Conservation (phyloP, 2,888 invertebrate species). For the Pristionchus mayeri region DNA sequence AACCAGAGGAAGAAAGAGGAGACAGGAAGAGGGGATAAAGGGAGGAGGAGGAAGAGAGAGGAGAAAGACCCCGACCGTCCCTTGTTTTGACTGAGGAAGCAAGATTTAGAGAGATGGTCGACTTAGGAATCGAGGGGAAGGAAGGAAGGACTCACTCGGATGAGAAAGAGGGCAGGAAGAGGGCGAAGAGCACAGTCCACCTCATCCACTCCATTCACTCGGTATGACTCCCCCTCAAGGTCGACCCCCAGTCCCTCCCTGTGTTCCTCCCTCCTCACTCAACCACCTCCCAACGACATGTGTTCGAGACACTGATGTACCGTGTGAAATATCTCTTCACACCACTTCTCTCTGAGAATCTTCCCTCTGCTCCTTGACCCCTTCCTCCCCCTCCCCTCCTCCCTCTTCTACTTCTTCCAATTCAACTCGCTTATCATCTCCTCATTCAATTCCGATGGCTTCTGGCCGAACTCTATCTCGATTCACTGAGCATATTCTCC, state of each 20-base stretch:
- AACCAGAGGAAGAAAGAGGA: neutral
- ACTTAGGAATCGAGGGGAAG: neutral
- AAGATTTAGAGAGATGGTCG: constrained; percentile 22
- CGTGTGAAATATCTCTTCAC: neutral
- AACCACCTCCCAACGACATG: neutral
- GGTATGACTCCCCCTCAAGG: neutral
- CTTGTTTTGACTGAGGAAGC: constrained; percentile 11
- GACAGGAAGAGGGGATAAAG: neutral
- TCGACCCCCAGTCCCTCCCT: neutral
- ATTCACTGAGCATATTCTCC: constrained; percentile 46
- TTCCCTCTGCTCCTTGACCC: neutral
- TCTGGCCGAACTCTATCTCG: neutral
- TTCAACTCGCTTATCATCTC: constrained; percentile 24
- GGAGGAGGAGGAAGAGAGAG: neutral
- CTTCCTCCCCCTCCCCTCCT: neutral
- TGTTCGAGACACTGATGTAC: neutral
- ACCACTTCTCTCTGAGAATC: neutral
- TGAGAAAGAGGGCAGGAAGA: neutral
- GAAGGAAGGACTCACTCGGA: constrained; percentile 7
- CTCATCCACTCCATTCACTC: neutral
- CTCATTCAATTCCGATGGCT: constrained; percentile 36
- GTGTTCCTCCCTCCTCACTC: neutral
- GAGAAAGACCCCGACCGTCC: constrained; percentile 18
- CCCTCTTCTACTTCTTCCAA: neutral
- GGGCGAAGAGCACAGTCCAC: neutral